A percentile compares a stretch with the other conserved stretches of the same genome.
These are phyloP conservation scores for Ectemnius continuus DNA, from an alignment of 2,888 invertebrate genomes.

Conservation along the genomic window DNA sequence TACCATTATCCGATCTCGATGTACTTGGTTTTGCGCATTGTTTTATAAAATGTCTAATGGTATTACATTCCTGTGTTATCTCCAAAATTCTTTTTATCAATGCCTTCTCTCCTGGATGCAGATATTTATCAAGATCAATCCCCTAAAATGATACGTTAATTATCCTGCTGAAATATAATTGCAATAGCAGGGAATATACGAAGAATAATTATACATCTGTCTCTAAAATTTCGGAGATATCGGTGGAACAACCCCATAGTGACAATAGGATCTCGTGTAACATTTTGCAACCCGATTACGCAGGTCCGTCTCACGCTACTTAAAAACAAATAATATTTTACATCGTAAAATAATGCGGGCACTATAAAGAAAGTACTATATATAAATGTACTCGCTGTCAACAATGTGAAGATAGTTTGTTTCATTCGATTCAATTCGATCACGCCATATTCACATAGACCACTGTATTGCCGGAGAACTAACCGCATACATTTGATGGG, in stretches of 20 bases:
- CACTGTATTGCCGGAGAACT: no score
- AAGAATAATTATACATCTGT: conserved; percentile 65
- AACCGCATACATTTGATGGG: no score
- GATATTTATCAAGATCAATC: conserved; percentile 76
- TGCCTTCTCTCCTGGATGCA: conserved; percentile 84
- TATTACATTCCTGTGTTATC: conserved; percentile 83
- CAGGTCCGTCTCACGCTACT: no score
- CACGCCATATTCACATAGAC: no score
- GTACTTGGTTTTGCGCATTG: conserved; percentile 12
- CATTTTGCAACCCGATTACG: conserved; percentile 76
- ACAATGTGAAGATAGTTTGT: no score
- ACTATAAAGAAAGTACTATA: no score
- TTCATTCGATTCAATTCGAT: no score
- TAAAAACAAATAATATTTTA: no score
- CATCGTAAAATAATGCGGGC: no score
- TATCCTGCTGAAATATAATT: conserved; percentile 9
- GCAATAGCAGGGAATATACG: background rate
- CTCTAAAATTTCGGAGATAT: conserved; percentile 68
- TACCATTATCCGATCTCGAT: conserved; percentile 26
- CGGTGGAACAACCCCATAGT: conserved; percentile 82
- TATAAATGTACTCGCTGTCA: no score
- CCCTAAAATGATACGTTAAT: conserved; percentile 53
- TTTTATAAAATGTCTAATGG: conserved; percentile 83
- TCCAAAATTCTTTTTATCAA: conserved; percentile 82
- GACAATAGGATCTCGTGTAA: conserved; percentile 84